Evolutionary conservation across 2,888 invertebrate genomes (phyloP), one percentile per base, ranked within the genome.

Genomic region (Hofmannophila pseudospretella): DNA sequence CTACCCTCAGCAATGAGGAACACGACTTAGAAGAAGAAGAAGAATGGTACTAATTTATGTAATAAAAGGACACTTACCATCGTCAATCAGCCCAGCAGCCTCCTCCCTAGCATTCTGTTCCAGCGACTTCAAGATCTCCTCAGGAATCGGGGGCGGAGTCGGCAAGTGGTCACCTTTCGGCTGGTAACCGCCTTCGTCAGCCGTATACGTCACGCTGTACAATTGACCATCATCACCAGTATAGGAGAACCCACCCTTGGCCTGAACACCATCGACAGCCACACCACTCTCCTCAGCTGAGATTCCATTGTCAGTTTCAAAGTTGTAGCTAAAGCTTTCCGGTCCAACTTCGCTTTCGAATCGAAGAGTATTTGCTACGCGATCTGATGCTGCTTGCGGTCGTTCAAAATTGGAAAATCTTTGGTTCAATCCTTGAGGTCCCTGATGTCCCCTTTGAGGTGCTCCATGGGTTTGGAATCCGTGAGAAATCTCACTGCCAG

Each of bases 261-360:
- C 75, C 14, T 73, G 67, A 0, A 77, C 65, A 5, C 82, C 84
- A 43, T 74, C 62, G 0, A 51, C 51, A 1, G 69, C 64, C 0
- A 74, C 59, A 10, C 74, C 84, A 14, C 64, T 69, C 34, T 75
- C 77, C 25, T 72, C 74, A 36, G 76, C 72, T 12, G 67, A 52
- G 34, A 85, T 84, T 0, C 84, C 85, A 44, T 80, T 85, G 5
- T 84, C 76, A 36, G 79, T 75, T 51, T 81, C 70, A 36, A 67
- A 85, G 1, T 67, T 72, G 33, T 71, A 82, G 30, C 67, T 75
- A 20, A 66, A 82, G 5, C 58, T 62, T 0, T 82, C 70, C 4
- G 58, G 38, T 2, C 66, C 67, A 1, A 78, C 63, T 39, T 77
- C 70, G 42, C 58, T 79, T 30, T 73, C 63, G 25, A 69, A 74